Evolutionary conservation across 2,888 invertebrate species (phyloP).

Genomic region (Cephus pulcher): DNA sequence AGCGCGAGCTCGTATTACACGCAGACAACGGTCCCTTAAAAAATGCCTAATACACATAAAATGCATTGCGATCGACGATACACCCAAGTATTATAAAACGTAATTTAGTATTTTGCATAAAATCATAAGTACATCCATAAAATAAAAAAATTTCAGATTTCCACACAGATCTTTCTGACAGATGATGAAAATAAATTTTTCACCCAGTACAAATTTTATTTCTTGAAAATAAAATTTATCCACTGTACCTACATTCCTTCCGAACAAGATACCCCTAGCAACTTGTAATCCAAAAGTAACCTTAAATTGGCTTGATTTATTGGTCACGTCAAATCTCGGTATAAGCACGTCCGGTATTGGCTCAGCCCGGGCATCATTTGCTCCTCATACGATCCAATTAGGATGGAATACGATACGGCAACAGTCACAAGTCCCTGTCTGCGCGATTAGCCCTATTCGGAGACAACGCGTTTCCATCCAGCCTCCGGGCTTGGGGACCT

Average conservation of each 20-base stretch:
- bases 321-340: conserved; percentile 61
- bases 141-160: neutral
- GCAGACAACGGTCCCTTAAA: neutral
- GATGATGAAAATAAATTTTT: too few relatives aligned
- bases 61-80: neutral
- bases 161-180: too few relatives aligned
- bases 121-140: neutral
- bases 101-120: neutral
- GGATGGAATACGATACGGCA: conserved; percentile 55
- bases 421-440: conserved; percentile 50
- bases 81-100: neutral
- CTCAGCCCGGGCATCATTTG: conserved; percentile 53
- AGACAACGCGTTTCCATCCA: conserved; percentile 60
- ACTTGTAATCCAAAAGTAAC: neutral
- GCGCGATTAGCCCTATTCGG: conserved; percentile 62
- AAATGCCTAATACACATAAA: neutral
- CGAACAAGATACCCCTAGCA: neutral
- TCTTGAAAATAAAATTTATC: neutral
- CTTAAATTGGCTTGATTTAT: conserved; percentile 56
- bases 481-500: conserved; percentile 47
- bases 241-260: neutral
- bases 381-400: conserved; percentile 61
- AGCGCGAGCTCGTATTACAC: neutral
- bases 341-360: conserved; percentile 61
- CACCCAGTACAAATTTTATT: too few relatives aligned